Base-by-base conservation (phyloP, 2,888 invertebrate species). In the Lottia gigantea region DNA sequence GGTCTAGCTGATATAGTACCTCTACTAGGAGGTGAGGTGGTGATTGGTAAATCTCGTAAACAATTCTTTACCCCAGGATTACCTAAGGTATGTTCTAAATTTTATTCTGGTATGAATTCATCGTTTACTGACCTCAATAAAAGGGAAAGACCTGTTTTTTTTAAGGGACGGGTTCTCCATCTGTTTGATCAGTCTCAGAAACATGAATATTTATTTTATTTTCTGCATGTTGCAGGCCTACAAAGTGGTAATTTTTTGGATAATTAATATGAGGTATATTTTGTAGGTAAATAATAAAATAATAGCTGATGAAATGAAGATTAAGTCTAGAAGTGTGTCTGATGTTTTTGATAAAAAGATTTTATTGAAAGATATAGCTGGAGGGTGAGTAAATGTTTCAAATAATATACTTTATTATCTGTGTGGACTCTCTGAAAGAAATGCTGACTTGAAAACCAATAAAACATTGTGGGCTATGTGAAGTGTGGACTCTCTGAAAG, bases 61-160 rank as follows among this genome's bases (percentile, higher is more conserved):
- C 93, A 93, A 86, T 90, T 95, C 68, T 97, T 97, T 86, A 93
- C 94, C 26, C 95, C 96, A 86, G 96, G 95, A 11, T 91, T 94
- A 80, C 96, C 96, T 3, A 93, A 93, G 85, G 87, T 85, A 68
- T 40, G 69, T 15, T 46, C 4, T 14, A 16, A 16, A 25, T 11
- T 40, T 66, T 66, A 14, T 14, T 15, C 16, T 23, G 12, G 25
- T 40, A 47, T 14, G 16, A n/a, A 25, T 46, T 25, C 19, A 46
- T 11, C 45, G 23, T 14, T 62, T 55, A 14, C n/a, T 55, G 1
- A 61, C 2, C 16, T 66, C 46, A 16, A 14, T 11, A 2, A n/a
- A 23, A 25, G 15, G 49, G 4, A 66, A n/a, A n/a, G n/a, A n/a
- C n/a, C n/a, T n/a, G n/a, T n/a, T n/a, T n/a, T n/a, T n/a, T n/a